Base-by-base conservation (phyloP, 2,113 vertebrate genomes). In the Trinectes maculatus region DNA sequence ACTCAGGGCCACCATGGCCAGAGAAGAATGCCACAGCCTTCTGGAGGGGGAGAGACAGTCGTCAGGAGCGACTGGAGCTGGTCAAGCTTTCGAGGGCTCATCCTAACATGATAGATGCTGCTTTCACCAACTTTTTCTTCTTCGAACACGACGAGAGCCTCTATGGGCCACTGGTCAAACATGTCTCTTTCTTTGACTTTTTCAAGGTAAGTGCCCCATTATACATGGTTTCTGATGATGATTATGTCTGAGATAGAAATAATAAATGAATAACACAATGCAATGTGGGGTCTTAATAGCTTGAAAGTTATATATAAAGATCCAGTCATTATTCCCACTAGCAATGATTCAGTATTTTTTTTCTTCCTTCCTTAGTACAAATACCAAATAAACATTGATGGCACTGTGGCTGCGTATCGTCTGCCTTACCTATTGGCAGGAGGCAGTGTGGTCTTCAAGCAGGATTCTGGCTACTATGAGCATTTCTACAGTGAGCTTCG, bases 101-200 rank as follows among this genome's bases (percentile, higher is more conserved):
- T 26, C 95, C 97, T 0, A 71, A 93, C 21, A 70, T 94, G 79
- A 91, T 99, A n/a, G 95, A 99, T 2, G 97, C 96, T 7, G 98
- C 97, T 34, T 97, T 99, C 77, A 99, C 97, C 61, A 98, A 99
- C 87, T 99, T 99, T 78, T 99, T 99, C 91, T 99, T 99, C 88
- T 99, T 99, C 77, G 93, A 98, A 73, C 97, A 99, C 0, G 92
- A 99, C 0, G 96, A 98, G 89, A 95, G 85, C 56, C 93, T 98
- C 4, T 98, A 98, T 10, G 98, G 98, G 11, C 96, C 98, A 3
- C 94, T 99, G n/a, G 96, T 98, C 85, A 96, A 98, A 56, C 96
- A 98, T 16, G 96, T 99, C 58, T 97, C 96, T 0, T 99, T 99
- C 91, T 99, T 98, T 70, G 96, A 99, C 89, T 99, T 99, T 86